Percentiles rank a stretch among this genome's conserved stretches.
Evolutionary conservation across 2,797 vertebrate species (phyloP).

Genomic region (Neosilurus mollespiculum): DNA sequence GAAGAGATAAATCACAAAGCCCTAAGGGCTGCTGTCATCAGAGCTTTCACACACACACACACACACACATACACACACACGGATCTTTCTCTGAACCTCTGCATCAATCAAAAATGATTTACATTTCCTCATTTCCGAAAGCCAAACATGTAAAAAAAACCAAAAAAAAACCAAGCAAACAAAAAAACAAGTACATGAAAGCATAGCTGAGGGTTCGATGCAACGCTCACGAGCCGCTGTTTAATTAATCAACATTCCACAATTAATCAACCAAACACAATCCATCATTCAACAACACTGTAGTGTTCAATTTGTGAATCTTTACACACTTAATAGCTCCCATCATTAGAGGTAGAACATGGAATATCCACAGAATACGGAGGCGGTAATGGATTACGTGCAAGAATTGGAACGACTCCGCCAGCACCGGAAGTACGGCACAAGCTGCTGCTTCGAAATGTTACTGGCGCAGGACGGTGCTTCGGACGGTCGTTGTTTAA

Average conservation of each 20-base stretch:
- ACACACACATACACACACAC: conserved; percentile 12
- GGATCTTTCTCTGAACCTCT: background rate
- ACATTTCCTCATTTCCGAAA: background rate
- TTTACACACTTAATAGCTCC: background rate
- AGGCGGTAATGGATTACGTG: background rate
- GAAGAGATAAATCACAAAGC: conserved; percentile 34
- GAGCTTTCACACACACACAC: background rate
- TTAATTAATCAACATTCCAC: background rate
- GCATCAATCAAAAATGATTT: background rate
- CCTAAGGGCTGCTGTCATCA: background rate
- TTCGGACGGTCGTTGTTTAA: background rate
- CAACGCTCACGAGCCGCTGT: background rate
- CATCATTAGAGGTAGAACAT: background rate
- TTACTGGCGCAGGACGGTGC: background rate
- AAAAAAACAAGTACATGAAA: background rate
- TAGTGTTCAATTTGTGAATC: background rate
- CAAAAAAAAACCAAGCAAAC: background rate
- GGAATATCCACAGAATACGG: background rate
- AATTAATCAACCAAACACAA: background rate
- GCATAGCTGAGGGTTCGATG: background rate
- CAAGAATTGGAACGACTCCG: background rate
- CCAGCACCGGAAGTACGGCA: background rate
- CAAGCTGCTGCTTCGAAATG: background rate
- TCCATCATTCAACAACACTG: background rate
- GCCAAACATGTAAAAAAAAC: background rate